Conservation (phyloP, 2,888 invertebrate species). For the Brenthis hecate region DNA sequence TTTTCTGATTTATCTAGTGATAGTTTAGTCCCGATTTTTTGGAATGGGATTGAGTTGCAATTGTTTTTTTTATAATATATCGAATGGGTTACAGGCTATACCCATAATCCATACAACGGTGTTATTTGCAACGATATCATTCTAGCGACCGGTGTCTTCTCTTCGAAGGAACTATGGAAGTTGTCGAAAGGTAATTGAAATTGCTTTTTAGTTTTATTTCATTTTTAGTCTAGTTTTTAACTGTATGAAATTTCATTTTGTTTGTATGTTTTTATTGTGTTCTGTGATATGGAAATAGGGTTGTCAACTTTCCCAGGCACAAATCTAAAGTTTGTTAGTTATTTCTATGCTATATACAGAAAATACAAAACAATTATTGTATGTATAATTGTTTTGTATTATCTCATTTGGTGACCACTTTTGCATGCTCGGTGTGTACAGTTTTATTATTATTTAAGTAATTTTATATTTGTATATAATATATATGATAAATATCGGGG, state of each 20-base stretch:
- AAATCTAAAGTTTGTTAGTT: slow-evolving; percentile 6
- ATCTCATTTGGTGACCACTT: slow-evolving; percentile 9
- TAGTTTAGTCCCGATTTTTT: slow-evolving; percentile 3
- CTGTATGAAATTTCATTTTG: neutral
- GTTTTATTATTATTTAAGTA: slow-evolving; percentile 22
- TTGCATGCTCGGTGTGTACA: slow-evolving; percentile 16
- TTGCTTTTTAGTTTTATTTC: neutral
- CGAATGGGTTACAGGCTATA: slow-evolving; percentile 86
- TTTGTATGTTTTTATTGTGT: neutral
- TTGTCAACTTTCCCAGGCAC: slow-evolving; percentile 18
- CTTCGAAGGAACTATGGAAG: slow-evolving; percentile 99
- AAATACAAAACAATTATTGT: neutral
- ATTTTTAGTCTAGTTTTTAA: neutral
- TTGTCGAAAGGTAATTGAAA: slow-evolving; percentile 93
- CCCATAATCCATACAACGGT: slow-evolving; percentile 98
- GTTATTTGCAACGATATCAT: slow-evolving; percentile 99
- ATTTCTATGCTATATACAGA: neutral
- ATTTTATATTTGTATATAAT: neutral
- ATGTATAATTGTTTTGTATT: neutral
- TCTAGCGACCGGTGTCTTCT: slow-evolving; percentile 99
- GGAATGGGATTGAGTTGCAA: slow-evolving; percentile 13
- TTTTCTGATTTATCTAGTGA: slow-evolving; percentile 4
- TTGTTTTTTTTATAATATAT: slow-evolving; percentile 45
- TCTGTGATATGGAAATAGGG: slow-evolving; percentile 5
- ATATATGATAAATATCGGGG: neutral